Base-by-base conservation (phyloP, 2,888 invertebrate species). In the Psylliodes chrysocephalus region DNA sequence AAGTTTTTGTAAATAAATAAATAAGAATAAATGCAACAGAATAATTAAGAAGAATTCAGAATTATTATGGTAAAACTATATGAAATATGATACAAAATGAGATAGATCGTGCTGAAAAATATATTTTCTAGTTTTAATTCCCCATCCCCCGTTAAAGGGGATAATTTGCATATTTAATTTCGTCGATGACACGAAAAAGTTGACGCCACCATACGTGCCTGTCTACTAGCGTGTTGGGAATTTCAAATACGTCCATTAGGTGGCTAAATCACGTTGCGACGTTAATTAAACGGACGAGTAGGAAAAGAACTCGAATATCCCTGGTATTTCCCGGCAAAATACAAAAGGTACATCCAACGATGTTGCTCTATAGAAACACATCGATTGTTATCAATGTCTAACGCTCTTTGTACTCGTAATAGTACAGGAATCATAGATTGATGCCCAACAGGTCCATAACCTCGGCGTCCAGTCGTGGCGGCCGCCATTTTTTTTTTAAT, bases 361-460 rank as follows among this genome's bases (percentile, higher is more conserved):
- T 63, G 65, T 51, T 62, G 15, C 30, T 55, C 52, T 56, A 69
- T 71, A 66, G 60, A 67, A 66, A 67, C 65, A 52, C 67, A 64
- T 53, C 64, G 73, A 74, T 73, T 71, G 70, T 69, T 71, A 72
- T 73, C 74, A 57, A 69, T 70, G 70, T 71, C 72, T 71, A 73
- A 71, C 70, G 69, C 52, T 33, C 42, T 30, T 40, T 40, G 40
- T 40, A 8, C 66, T 49, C 64, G 69, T 69, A 72, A 69, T 69
- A 42, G 69, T 66, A 76, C 76, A 76, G 77, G 77, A 77, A 74
- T 73, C 71, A 77, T 77, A 76, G 73, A 70, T 72, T 67, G 72
- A 68, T 77, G 76, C 71, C 66, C 75, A 75, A 73, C 74, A 73
- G 76, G 77, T 77, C 75, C 75, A 75, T 72, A 76, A 75, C 77